Base-by-base conservation (phyloP, 2,113 vertebrate species). In the Sinosuthora webbiana region DNA sequence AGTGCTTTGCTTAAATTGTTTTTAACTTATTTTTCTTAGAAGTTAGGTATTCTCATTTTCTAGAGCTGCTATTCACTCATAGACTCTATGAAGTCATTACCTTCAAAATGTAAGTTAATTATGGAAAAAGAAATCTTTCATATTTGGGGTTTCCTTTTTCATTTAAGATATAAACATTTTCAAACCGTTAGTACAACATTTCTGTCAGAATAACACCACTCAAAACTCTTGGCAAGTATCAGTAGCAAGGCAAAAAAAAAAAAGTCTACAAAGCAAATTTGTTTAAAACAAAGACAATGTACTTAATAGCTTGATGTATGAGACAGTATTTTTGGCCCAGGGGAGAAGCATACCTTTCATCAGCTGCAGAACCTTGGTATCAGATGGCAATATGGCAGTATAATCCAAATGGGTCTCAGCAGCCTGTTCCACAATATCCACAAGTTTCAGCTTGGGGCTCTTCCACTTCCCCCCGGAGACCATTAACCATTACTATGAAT, bases 391-490 rank as follows among this genome's bases (percentile, higher is more conserved):
- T 83, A 67, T 85, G 14, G 35, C 0, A 0, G n/a, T 83, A 67
- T 90, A 97, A 94, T 97, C 96, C 96, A 95, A 93, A 77, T 7
- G 16, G 59, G 56, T 44, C 55, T 65, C 47, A 27, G 83, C 16
- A 87, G 37, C 41, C 13, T 22, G 21, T 50, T 64, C 62, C 53
- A 87, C 37, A 76, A 44, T 62, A 94, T 90, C 81, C 80, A 79
- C 44, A 50, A 41, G 30, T 68, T 96, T 76, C 24, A 1, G 37
- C 20, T 56, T 50, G 23, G 69, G 24, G 20, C 6, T 87, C n/a
- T 70, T 80, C 64, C 42, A 41, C 37, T 59, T 95, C n/a, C 60
- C 56, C 69, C 85, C 27, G 39, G 8, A 91, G 27, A 33, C 75
- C 70, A 49, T 24, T 39, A 70, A 63, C 42, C 49, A 47, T 82